Evolutionary conservation across 2,888 invertebrate species (phyloP), one percentile per base, ranked within the genome.

Genomic region (Sericinus montela): DNA sequence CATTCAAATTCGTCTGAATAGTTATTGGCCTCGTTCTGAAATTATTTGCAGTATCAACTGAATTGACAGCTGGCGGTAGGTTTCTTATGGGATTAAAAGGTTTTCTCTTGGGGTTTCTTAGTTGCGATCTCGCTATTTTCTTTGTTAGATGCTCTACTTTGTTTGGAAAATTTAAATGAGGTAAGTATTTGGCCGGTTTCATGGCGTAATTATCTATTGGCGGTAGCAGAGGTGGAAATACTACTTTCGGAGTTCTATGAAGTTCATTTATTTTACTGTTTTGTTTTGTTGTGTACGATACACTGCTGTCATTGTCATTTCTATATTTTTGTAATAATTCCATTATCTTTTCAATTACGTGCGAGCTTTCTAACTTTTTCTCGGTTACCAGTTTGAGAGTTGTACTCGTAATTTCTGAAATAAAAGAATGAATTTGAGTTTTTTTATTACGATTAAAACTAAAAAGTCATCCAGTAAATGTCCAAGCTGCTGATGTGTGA

Each of bases 1-100:
- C 77, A 7, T 67, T 57, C 1, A 70, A 70, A 57, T 87, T 80
- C 0, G 85, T 85, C 58, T 87, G 87, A 53, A 85, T 64, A 28
- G 74, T 79, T 28, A 74, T 64, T 0, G 80, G 62, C 9, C 35
- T 42, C 16, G 62, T 44, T 44, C 56, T 48, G 1, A 50, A 48
- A 50, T 52, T 59, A 40, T 54, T 34, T 1, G 19, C 15, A 11
- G 10, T 16, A 13, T 36, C 8, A 8, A 29, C 23, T 13, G 37
- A 8, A 15, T 23, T 40, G 1, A 44, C 25, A 16, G 30, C 29
- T 3, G 40, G 25, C 4, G 36, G 14, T 36, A 13, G 6, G 13
- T 39, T 36, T 30, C 35, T 35, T 41, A 34, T 25, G 3, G 35
- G 40, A 15, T 16, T 35, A 51, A 48, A 0, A 39, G 44, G 7